Evolutionary conservation across 2,888 invertebrate species (phyloP), one percentile per base, ranked within the genome.

Genomic region (Eueremaeus valkanovi): DNA sequence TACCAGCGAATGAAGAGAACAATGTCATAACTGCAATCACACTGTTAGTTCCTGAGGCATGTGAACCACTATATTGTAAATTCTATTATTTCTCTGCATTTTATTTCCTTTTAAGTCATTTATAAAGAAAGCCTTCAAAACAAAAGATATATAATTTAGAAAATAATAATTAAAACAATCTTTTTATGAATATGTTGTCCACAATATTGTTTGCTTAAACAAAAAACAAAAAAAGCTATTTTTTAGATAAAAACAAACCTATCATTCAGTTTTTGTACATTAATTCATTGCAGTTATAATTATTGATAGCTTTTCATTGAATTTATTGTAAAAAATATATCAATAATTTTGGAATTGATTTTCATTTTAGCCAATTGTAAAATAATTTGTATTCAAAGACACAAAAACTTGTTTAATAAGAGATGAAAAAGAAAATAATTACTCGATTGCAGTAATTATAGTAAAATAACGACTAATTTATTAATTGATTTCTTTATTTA

Each of bases 1-100:
- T 45, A 78, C 79, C 58, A 79, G 79, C 51, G 79, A 79, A 75
- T 79, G 68, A 68, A 18, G 42, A 68, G 42, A 16, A 6, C 2
- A 21, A 2, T 58, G 1, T 68, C 16, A 40, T 40, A 68, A 11
- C 42, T 68, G n/a, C 55, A 68, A 40, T n/a, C 40, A 42, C 68
- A 42, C 68, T 42, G 24, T 42, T 42, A 68, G 68, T 68, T 68
- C 68, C 68, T 68, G 40, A 42, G 68, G 42, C 40, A 36, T 27
- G 33, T 42, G n/a, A n/a, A n/a, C n/a, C n/a, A n/a, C n/a, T n/a
- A 42, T 33, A 13, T 2, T 18, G 21, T 29, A n/a, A n/a, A 63
- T 31, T 63, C 21, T 63, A 63, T 63, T 29, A 33, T 63, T 63
- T 33, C 33, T 33, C 33, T 11, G n/a, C n/a, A 63, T 63, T 63